These are phyloP conservation scores for Sphinx pinastri DNA, from an alignment of 2,888 invertebrate genomes.

Conservation along the genomic window DNA sequence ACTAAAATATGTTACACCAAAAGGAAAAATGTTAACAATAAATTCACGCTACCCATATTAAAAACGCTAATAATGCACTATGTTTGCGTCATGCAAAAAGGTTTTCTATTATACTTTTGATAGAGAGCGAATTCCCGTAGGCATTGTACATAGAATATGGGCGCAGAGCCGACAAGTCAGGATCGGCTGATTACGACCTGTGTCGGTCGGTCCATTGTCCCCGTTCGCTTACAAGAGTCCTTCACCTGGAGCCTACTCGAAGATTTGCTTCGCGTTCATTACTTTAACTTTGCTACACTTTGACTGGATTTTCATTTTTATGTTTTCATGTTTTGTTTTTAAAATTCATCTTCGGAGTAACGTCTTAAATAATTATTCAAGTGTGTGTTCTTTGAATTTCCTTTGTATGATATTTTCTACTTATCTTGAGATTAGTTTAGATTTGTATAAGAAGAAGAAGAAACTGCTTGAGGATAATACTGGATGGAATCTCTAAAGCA, in stretches of 20 bases:
- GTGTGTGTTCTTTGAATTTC: not conserved
- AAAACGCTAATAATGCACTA: slow-evolving; percentile 5
- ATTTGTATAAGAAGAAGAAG: too few relatives aligned
- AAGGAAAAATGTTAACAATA: not conserved
- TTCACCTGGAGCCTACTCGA: slow-evolving; percentile 24
- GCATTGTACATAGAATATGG: slow-evolving; percentile 17
- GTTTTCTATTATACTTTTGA: slow-evolving; percentile 10
- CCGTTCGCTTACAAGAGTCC: slow-evolving; percentile 19
- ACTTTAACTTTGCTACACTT: slow-evolving; percentile 21
- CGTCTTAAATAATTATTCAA: not conserved
- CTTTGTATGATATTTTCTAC: not conserved
- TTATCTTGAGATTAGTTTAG: not conserved
- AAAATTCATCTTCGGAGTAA: not conserved
- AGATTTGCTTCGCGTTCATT: slow-evolving; percentile 19
- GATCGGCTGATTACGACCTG: slow-evolving; percentile 31
- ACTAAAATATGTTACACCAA: not conserved
- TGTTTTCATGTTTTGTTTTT: not conserved
- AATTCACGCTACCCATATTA: not conserved
- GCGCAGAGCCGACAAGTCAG: slow-evolving; percentile 24
- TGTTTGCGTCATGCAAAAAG: slow-evolving; percentile 11
- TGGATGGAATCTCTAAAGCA: not conserved
- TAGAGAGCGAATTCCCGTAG: slow-evolving; percentile 11
- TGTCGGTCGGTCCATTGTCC: slow-evolving; percentile 32
- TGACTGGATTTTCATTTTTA: slow-evolving; percentile 18
- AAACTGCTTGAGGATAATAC: too few relatives aligned